A percentile compares a stretch with the other conserved stretches of the same genome.
phyloP scores from a whole-genome alignment of 2,113 vertebrate genomes.

The Corythornis vintsioides region DNA sequence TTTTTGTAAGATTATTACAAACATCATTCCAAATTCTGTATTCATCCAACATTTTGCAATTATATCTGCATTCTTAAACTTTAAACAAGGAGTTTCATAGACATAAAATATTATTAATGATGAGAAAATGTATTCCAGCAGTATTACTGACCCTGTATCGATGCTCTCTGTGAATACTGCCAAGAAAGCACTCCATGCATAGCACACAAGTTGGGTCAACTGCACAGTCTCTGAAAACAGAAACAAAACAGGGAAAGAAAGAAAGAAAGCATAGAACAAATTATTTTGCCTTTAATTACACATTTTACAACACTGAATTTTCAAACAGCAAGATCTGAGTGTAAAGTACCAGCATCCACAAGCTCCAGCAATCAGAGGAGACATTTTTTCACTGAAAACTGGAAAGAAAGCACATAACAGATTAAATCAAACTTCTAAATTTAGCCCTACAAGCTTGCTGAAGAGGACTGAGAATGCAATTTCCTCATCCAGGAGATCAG shows the following conservation, averaged over 20 bases:
- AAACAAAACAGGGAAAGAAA: neutral
- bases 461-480: neutral
- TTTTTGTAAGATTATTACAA: neutral
- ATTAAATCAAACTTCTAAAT: neutral
- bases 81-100: neutral
- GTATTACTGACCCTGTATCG: constrained; percentile 90
- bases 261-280: constrained; percentile 12
- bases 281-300: neutral
- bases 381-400: neutral
- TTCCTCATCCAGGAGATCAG: neutral
- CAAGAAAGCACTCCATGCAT: constrained; percentile 98
- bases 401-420: neutral
- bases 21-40: neutral
- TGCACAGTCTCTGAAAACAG: constrained; percentile 88
- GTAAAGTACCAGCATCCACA: neutral
- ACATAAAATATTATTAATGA: neutral
- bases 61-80: neutral
- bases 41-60: neutral
- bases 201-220: constrained; percentile 97
- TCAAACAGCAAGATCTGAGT: neutral
- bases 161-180: constrained; percentile 93
- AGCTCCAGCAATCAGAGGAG: neutral
- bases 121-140: neutral
- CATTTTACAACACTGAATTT: constrained; percentile 14
- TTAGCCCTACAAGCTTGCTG: neutral